A percentile compares a stretch with the other conserved stretches of the same genome.
Evolutionary conservation across 1,140 invertebrate genomes (phyloP).

Genomic region (Dreissena rostriformis): DNA sequence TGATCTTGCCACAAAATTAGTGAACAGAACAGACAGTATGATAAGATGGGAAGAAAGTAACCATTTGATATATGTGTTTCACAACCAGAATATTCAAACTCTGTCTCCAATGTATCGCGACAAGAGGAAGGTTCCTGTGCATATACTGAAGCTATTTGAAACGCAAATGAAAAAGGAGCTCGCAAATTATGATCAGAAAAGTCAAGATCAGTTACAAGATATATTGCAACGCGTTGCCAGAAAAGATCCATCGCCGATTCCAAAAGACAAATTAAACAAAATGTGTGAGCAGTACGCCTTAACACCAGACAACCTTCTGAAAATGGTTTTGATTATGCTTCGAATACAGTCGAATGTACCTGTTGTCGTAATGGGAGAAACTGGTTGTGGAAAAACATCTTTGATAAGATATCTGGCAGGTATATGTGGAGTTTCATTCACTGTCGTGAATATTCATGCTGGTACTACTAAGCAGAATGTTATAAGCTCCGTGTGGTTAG

Average conservation of each 20-base stretch:
- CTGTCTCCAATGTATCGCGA: slow-evolving; percentile 63
- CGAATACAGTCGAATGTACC: slow-evolving; percentile 66
- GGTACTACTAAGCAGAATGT: slow-evolving; percentile 53
- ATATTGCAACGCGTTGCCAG: slow-evolving; percentile 57
- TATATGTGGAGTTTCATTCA: slow-evolving; percentile 51
- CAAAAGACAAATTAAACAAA: slow-evolving; percentile 1
- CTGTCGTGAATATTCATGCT: slow-evolving; percentile 65
- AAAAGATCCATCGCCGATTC: not conserved
- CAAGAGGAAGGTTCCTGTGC: slow-evolving; percentile 44
- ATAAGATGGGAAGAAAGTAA: slow-evolving; percentile 69
- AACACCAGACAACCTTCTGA: slow-evolving; percentile 67
- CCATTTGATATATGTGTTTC: slow-evolving; percentile 65
- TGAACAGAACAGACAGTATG: slow-evolving; percentile 53
- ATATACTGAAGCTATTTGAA: slow-evolving; percentile 60
- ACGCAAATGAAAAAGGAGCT: slow-evolving; percentile 61
- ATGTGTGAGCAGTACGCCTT: slow-evolving; percentile 61
- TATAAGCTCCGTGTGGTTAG: slow-evolving; percentile 10
- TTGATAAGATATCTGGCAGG: slow-evolving; percentile 61
- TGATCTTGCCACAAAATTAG: not conserved
- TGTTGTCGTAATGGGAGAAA: slow-evolving; percentile 76
- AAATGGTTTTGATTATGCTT: slow-evolving; percentile 67
- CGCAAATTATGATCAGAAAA: slow-evolving; percentile 41
- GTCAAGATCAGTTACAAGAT: slow-evolving; percentile 44
- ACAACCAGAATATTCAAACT: slow-evolving; percentile 63
- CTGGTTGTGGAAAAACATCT: slow-evolving; percentile 74